Evolutionary conservation across 1,140 invertebrate genomes (phyloP).

Genomic region (Acromyrmex charruanus): DNA sequence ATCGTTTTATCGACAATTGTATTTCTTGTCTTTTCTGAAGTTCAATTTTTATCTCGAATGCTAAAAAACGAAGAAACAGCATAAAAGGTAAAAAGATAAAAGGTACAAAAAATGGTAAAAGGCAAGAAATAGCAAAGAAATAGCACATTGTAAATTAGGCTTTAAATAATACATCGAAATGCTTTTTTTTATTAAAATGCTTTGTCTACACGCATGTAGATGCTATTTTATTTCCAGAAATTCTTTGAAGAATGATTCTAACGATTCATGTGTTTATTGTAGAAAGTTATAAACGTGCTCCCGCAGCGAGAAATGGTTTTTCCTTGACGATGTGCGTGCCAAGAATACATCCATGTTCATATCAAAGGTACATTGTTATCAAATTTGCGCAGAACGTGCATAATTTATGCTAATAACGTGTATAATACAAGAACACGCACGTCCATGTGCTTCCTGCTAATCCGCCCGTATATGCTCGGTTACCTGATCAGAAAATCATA

Average conservation of each 20-base stretch:
- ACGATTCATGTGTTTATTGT: background rate
- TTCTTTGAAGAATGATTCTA: background rate
- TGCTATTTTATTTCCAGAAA: too few species aligned
- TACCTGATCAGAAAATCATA: constrained; percentile 52
- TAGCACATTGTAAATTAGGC: too few species aligned
- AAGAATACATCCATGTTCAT: constrained; percentile 72
- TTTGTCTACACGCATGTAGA: too few species aligned
- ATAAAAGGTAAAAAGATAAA: too few species aligned
- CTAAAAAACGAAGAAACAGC: too few species aligned
- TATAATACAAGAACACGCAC: constrained; percentile 28
- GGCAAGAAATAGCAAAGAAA: too few species aligned
- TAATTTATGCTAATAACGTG: constrained; percentile 66
- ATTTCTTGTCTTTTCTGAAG: too few species aligned
- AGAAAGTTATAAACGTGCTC: background rate
- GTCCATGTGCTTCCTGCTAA: constrained; percentile 51
- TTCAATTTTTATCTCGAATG: too few species aligned
- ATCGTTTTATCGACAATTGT: too few species aligned
- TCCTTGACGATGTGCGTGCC: constrained; percentile 56
- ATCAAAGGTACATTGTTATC: constrained; percentile 61
- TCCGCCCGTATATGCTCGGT: constrained; percentile 64
- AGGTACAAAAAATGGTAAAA: too few species aligned
- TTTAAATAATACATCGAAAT: too few species aligned
- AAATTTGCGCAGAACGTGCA: constrained; percentile 39
- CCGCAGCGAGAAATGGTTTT: background rate
- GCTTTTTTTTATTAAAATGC: too few species aligned